Conservation (phyloP, 2,797 vertebrate genomes). For the Chelmon rostratus region DNA sequence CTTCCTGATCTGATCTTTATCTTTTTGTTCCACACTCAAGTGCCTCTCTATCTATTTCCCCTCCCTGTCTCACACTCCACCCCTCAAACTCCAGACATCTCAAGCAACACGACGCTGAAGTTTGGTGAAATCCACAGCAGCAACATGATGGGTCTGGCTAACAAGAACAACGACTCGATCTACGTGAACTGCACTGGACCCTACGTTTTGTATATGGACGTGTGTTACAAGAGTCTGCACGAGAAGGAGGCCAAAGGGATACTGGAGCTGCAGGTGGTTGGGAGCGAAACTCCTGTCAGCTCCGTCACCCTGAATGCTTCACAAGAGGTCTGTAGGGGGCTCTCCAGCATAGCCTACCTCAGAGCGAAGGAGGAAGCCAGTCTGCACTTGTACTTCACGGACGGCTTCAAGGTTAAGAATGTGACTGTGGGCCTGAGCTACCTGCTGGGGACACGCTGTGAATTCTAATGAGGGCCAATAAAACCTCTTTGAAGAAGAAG, state of each 20-base stretch:
- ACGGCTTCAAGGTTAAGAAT: accelerated
- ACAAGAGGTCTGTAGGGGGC: constrained; percentile 26
- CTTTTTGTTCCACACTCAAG: neutral
- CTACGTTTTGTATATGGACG: constrained; percentile 62
- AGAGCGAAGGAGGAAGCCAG: neutral
- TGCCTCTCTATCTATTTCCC: neutral
- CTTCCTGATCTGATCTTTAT: neutral
- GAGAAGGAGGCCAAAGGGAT: accelerated
- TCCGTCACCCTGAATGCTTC: neutral
- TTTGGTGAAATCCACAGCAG: accelerated
- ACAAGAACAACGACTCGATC: constrained; percentile 6
- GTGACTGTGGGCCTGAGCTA: constrained; percentile 62
- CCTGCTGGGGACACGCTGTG: constrained; percentile 57
- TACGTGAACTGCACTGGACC: constrained; percentile 63
- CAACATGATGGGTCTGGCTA: neutral
- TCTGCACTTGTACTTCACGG: neutral
- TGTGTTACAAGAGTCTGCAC: neutral
- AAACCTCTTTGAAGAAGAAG: neutral
- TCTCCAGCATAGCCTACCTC: constrained; percentile 52
- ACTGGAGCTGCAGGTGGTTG: constrained; percentile 50
- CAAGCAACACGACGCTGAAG: accelerated
- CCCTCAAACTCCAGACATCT: constrained; percentile 9
- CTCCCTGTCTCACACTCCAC: neutral
- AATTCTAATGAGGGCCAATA: constrained; percentile 12
- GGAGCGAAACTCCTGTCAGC: accelerated